Evolutionary conservation across 2,888 invertebrate genomes (phyloP), one percentile per base, ranked within the genome.

Genomic region (Lycia hirtaria): DNA sequence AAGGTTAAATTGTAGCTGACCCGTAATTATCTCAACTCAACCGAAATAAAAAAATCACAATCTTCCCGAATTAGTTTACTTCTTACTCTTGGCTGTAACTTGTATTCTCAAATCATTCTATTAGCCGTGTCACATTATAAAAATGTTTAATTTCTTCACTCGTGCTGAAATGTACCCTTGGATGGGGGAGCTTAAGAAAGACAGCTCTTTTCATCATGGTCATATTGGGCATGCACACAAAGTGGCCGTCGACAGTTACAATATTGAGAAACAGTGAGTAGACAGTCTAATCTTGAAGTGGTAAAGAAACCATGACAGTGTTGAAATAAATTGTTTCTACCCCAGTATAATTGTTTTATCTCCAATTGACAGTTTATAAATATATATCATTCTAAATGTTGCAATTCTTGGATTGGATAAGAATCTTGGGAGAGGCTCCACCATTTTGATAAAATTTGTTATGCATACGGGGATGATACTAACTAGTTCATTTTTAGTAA

Each of bases 161-260:
- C 57, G 12, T 32, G 57, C 52, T 7, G 57, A 52, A 10, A 48
- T 47, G 47, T 57, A 52, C 19, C 48, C 57, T 12, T 57, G 57
- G 57, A 57, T 57, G 57, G 57, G 43, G 0, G 57, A 57, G 28
- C 48, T 57, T n/a, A 43, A 47, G 9, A 57, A 57, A 38, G 52
- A 28, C 2, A 43, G 24, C 1, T 41, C 51, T 1, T 35, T 33
- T 22, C 28, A 17, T 12, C 56, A 56, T 47, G 41, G 28, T 22
- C 44, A 50, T 12, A 37, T 47, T 14, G 49, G 30, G 14, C 28
- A 38, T 12, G 40, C 19, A 14, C 28, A 12, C 26, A 28, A 20
- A 6, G n/a, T 28, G 3, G 15, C 9, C 4, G 14, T 26, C 19
- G 32, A 32, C 22, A 35, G 20, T 4, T 14, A 28, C 30, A 44